Percentiles rank a stretch among this genome's conserved stretches.
Evolutionary conservation across 1,140 invertebrate species (phyloP).

Genomic region (Homarus americanus): DNA sequence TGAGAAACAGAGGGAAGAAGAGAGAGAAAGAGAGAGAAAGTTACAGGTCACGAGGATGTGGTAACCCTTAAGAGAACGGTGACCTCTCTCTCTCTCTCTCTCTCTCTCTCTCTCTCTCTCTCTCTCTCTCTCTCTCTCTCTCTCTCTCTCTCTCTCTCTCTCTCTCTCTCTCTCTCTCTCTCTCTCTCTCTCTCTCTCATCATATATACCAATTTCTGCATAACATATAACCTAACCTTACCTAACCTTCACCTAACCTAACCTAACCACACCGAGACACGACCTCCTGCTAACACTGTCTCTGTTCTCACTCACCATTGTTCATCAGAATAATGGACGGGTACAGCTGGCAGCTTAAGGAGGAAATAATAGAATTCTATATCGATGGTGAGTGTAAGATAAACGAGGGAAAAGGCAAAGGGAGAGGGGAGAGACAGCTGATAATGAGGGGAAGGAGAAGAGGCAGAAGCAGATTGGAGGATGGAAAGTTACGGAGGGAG

Average conservation of each 20-base stretch:
- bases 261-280: too few relatives aligned
- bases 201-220: too few relatives aligned
- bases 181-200: not conserved
- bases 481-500: not conserved
- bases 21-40: too few relatives aligned
- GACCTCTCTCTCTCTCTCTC: slow-evolving; percentile 13
- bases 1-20: too few relatives aligned
- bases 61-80: not conserved
- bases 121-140: not conserved
- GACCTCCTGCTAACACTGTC: too few relatives aligned
- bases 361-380: not conserved
- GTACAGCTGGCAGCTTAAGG: not conserved
- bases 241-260: too few relatives aligned
- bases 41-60: too few relatives aligned
- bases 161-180: not conserved
- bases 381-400: not conserved
- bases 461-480: not conserved
- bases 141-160: not conserved
- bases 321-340: not conserved
- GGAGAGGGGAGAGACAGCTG: not conserved
- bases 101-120: slow-evolving; percentile 8
- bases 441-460: not conserved
- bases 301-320: too few relatives aligned
- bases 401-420: not conserved
- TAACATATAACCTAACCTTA: too few relatives aligned